phyloP scores from a whole-genome alignment of 2,888 invertebrate species.

The Cosmia pyralina region DNA sequence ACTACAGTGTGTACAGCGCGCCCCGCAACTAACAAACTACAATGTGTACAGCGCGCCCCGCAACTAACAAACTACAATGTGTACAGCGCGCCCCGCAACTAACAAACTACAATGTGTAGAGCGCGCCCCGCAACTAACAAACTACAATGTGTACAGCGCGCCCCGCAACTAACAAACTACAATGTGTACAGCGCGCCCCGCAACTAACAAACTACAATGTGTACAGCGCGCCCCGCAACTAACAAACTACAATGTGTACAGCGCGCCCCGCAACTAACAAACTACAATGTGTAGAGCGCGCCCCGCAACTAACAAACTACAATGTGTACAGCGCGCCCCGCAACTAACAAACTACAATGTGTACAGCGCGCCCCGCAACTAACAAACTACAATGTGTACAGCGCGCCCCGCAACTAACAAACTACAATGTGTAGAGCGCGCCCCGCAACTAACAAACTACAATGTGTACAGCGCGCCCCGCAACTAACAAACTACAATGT shows the following conservation, averaged over 20 bases:
- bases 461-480: slow-evolving; percentile 56
- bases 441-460: slow-evolving; percentile 66
- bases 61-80: slow-evolving; percentile 68
- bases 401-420: slow-evolving; percentile 60
- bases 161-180: slow-evolving; percentile 66
- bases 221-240: slow-evolving; percentile 54
- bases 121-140: slow-evolving; percentile 60
- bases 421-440: slow-evolving; percentile 63
- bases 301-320: slow-evolving; percentile 66
- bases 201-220: slow-evolving; percentile 68
- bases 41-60: slow-evolving; percentile 56
- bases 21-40: slow-evolving; percentile 66
- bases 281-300: slow-evolving; percentile 63
- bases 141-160: slow-evolving; percentile 63
- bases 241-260: slow-evolving; percentile 68
- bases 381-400: slow-evolving; percentile 68
- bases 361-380: slow-evolving; percentile 54
- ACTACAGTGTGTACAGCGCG: too few species aligned
- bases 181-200: slow-evolving; percentile 56
- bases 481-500: slow-evolving; percentile 68
- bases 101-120: slow-evolving; percentile 68
- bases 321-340: slow-evolving; percentile 56
- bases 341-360: slow-evolving; percentile 68
- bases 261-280: slow-evolving; percentile 60
- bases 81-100: slow-evolving; percentile 54